Base-by-base conservation (phyloP, 2,888 invertebrate species). In the Acronicta alni region DNA sequence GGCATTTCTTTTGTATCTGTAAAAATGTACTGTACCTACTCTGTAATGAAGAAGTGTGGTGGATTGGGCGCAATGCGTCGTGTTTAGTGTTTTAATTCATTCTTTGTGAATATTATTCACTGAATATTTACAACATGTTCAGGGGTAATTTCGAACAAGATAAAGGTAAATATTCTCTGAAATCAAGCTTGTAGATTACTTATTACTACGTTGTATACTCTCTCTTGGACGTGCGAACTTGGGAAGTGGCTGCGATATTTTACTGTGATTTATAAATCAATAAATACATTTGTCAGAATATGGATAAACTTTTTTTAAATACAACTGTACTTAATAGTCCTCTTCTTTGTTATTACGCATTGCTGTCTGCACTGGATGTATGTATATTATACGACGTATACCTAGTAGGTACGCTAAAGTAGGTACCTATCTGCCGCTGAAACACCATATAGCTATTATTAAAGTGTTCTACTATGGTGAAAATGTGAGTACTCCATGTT, bases 51-150 rank as follows among this genome's bases (percentile, higher is more conserved):
- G 5, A 47, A 35, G 38, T 44, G 26, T 54, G 47, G 38, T 39
- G 48, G 26, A 55, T 66, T 37, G 49, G 46, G 48, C 58, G 65
- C 73, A 70, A 73, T 76, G 75, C 75, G 76, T 57, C 37, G 67
- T 66, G 58, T 73, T 44, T 59, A 57, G 55, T 14, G 43, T 55
- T 15, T 55, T 20, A 35, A 16, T 44, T 17, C 9, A 44, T 26
- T 49, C 15, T 59, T 57, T 56, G 52, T 67, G 58, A 43, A 51
- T 30, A 54, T 43, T 61, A 46, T 53, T 38, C 35, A 53, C 44
- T 63, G 54, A 49, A 42, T 30, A 12, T 45, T 49, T 37, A 46
- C 38, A 49, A 67, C 62, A 75, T 77, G 72, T 55, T 56, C 56
- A 59, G 23, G 26, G 51, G 64, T 52, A 54, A 30, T 18, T 59